Evolutionary conservation across 64 coral and sea anemone genomes (phyloP).

Genomic region (Platygyra sinensis): DNA sequence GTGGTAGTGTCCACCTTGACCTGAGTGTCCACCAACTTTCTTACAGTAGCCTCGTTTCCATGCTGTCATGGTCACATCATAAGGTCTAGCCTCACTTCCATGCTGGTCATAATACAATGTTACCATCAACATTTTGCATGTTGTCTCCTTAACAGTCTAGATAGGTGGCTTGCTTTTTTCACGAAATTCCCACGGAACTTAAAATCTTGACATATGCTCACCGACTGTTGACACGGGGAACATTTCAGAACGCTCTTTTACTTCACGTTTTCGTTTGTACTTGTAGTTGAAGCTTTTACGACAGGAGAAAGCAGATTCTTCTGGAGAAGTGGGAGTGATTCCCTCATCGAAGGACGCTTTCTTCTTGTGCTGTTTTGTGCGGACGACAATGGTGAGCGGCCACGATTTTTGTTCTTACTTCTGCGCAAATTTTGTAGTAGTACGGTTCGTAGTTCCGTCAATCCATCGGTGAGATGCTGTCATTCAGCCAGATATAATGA

Average conservation of each 20-base stretch:
- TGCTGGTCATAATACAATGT: too few relatives aligned
- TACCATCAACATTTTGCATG: too few relatives aligned
- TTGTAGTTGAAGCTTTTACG: slow-evolving; percentile 82
- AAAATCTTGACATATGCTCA: too few relatives aligned
- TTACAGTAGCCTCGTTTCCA: too few relatives aligned
- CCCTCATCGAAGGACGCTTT: slow-evolving; percentile 64
- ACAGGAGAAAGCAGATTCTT: slow-evolving; percentile 62
- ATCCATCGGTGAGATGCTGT: slow-evolving; percentile 55
- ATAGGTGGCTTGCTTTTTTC: too few relatives aligned
- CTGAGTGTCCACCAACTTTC: too few relatives aligned
- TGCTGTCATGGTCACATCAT: too few relatives aligned
- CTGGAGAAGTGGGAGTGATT: slow-evolving; percentile 54
- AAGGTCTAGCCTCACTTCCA: too few relatives aligned
- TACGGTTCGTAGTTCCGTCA: slow-evolving; percentile 71
- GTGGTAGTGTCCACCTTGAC: too few relatives aligned
- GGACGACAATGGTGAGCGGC: slow-evolving; percentile 99
- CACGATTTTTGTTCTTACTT: slow-evolving; percentile 99
- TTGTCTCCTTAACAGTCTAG: too few relatives aligned
- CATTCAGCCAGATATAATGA: slow-evolving; percentile 62
- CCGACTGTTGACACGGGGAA: slow-evolving; percentile 98
- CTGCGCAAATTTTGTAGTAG: slow-evolving; percentile 94
- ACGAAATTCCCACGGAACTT: too few relatives aligned
- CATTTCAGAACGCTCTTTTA: slow-evolving; percentile 98
- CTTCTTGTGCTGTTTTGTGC: slow-evolving; percentile 82
- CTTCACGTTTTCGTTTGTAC: slow-evolving; percentile 93